A percentile compares a stretch with the other conserved stretches of the same genome.
phyloP scores from a whole-genome alignment of 1,140 invertebrate species.

The Leptinotarsa texana region DNA sequence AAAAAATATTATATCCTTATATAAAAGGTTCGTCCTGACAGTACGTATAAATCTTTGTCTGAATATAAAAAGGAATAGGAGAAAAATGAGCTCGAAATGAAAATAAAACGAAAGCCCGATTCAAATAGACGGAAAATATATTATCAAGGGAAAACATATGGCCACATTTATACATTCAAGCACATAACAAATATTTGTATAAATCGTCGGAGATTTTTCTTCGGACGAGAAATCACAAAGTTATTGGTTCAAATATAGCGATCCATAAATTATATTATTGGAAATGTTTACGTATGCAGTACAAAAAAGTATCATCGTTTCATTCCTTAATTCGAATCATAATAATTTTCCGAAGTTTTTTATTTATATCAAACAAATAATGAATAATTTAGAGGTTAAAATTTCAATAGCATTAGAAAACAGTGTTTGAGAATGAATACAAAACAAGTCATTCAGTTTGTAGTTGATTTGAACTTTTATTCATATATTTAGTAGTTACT shows the following conservation, averaged over 20 bases:
- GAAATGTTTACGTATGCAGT: background rate
- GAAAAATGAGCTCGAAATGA: slow-evolving; percentile 54
- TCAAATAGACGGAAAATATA: slow-evolving; percentile 54
- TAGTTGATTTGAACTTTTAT: too few species aligned
- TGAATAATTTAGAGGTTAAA: too few species aligned
- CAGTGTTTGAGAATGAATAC: too few species aligned
- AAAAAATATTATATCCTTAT: slow-evolving; percentile 55
- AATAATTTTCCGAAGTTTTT: too few species aligned
- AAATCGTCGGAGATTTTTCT: slow-evolving; percentile 29
- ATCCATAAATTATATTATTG: background rate
- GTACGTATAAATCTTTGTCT: slow-evolving; percentile 53
- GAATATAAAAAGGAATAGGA: slow-evolving; percentile 53
- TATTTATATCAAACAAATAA: too few species aligned
- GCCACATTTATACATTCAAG: slow-evolving; percentile 37
- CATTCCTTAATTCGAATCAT: too few species aligned
- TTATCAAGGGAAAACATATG: slow-evolving; percentile 48
- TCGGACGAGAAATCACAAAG: background rate
- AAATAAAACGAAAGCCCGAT: slow-evolving; percentile 53
- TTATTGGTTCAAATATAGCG: slow-evolving; percentile 15
- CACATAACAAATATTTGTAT: slow-evolving; percentile 36
- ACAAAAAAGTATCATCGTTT: too few species aligned
- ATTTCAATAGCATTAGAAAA: too few species aligned
- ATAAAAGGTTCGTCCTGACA: slow-evolving; percentile 53
- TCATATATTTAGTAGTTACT: too few species aligned
- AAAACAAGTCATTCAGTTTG: too few species aligned